A percentile compares a stretch with the other conserved stretches of the same genome.
These are phyloP conservation scores for Pachypanchax playfairii DNA, from an alignment of 2,113 vertebrate species.

Conservation along the genomic window DNA sequence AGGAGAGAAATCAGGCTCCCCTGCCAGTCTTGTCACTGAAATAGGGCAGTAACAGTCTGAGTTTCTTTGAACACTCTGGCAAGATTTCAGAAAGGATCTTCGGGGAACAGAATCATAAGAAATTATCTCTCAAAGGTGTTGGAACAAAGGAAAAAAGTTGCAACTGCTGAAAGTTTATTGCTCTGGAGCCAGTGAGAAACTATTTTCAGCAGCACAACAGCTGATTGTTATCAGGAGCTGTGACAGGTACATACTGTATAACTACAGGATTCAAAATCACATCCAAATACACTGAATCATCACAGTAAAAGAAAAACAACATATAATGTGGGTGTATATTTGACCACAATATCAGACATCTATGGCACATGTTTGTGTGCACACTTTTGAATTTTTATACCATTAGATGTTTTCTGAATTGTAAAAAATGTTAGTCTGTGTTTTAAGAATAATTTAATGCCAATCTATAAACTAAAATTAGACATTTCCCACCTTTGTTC, in stretches of 20 bases:
- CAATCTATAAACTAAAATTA: too few species aligned
- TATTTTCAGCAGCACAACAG: slow-evolving; percentile 40
- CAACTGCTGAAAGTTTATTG: slow-evolving; percentile 55
- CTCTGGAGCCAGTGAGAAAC: slow-evolving; percentile 36
- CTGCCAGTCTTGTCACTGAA: slow-evolving; percentile 67
- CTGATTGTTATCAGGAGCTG: slow-evolving; percentile 23
- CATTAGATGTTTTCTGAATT: too few species aligned
- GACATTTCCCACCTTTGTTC: too few species aligned
- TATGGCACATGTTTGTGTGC: too few species aligned
- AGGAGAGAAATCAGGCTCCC: slow-evolving; percentile 50
- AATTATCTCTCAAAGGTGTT: slow-evolving; percentile 67
- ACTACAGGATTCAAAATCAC: too few species aligned
- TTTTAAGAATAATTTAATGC: too few species aligned
- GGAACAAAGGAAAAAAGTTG: slow-evolving; percentile 63
- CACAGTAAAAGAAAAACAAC: too few species aligned
- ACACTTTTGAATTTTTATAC: too few species aligned
- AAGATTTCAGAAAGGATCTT: slow-evolving; percentile 69
- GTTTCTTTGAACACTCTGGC: slow-evolving; percentile 71
- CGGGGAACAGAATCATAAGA: slow-evolving; percentile 62
- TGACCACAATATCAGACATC: too few species aligned
- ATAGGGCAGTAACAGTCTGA: slow-evolving; percentile 65
- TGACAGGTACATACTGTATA: slow-evolving; percentile 24
- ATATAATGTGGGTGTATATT: too few species aligned
- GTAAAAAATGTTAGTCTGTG: too few species aligned
- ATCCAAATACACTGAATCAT: too few species aligned